A percentile compares a stretch with the other conserved stretches of the same genome.
Conservation (phyloP, 2,888 invertebrate genomes). For the Balanococcus diminutus region DNA sequence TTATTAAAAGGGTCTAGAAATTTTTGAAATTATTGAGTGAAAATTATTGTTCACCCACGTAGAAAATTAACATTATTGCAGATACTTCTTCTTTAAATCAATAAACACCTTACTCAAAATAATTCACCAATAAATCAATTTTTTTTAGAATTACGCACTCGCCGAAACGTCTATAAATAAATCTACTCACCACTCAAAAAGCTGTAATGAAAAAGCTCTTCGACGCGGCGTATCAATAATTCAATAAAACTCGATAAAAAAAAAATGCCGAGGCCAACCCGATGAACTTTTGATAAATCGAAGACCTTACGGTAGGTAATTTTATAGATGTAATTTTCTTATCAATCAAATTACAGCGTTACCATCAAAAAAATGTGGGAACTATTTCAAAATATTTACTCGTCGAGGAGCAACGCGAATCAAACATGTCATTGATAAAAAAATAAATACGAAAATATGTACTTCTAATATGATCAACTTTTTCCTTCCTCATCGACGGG, state of each 20-base stretch:
- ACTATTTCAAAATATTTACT: constrained; percentile 7
- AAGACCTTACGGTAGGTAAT: neutral
- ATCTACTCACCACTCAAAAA: neutral
- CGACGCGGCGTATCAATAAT: neutral
- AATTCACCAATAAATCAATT: no score
- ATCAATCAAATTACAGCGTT: constrained; percentile 5
- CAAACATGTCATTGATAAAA: neutral
- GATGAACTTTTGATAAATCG: neutral
- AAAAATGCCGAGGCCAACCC: neutral
- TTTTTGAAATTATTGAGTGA: no score
- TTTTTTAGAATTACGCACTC: no score
- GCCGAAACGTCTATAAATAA: no score
- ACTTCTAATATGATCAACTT: no score
- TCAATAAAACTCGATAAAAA: no score
- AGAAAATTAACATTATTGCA: no score
- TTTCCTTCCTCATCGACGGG: no score
- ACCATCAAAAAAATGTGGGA: neutral
- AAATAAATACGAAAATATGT: neutral
- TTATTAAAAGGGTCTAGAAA: no score
- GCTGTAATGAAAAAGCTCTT: neutral
- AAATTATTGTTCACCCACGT: no score
- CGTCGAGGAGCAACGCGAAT: neutral
- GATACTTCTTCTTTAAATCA: no score
- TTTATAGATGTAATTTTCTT: neutral
- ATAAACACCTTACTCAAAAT: no score